Evolutionary conservation across 2,113 vertebrate genomes (phyloP).

Genomic region (Cyanistes caeruleus): DNA sequence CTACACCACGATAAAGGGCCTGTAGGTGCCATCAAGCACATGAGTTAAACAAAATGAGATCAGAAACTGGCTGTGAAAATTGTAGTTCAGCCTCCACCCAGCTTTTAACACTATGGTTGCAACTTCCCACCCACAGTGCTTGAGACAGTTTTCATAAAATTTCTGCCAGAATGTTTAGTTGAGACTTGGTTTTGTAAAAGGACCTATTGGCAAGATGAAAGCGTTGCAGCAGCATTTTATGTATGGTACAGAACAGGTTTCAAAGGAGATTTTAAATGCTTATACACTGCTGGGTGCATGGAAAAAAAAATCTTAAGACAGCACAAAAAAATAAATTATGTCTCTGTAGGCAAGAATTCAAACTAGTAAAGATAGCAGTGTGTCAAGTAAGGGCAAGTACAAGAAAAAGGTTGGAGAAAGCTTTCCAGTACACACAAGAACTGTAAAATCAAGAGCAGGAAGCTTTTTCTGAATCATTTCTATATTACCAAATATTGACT

Average conservation of each 20-base stretch:
- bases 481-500: not conserved
- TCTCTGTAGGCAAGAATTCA: not conserved
- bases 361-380: not conserved
- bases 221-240: not conserved
- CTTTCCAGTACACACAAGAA: not conserved
- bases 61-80: constrained; percentile 51
- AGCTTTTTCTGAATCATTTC: not conserved
- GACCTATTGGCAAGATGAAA: not conserved
- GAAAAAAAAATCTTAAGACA: not conserved
- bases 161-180: constrained; percentile 15
- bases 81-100: constrained; percentile 42
- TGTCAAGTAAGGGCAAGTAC: not conserved
- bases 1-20: not conserved
- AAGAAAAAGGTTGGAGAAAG: not conserved
- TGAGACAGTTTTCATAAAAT: not conserved
- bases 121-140: constrained; percentile 43
- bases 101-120: not conserved
- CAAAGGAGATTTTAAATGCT: not conserved
- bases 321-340: not conserved
- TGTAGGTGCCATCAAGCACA: not conserved
- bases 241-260: not conserved
- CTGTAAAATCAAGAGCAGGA: not conserved
- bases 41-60: constrained; percentile 42
- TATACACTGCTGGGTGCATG: not conserved
- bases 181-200: not conserved